phyloP scores from a whole-genome alignment of 2,888 invertebrate species.

The Rhyacophila evoluta region DNA sequence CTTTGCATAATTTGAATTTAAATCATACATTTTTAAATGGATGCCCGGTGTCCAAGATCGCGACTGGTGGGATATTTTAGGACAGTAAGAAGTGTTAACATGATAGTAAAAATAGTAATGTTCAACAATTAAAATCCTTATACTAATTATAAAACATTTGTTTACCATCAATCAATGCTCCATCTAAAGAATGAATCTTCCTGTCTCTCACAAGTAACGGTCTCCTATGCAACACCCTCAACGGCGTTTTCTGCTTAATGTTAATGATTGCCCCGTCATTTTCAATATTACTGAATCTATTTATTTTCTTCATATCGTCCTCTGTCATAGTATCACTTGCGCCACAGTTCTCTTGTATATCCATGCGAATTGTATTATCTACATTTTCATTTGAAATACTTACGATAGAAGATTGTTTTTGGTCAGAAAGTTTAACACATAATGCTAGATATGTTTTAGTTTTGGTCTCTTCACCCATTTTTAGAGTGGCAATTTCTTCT shows the following conservation, averaged over 20 bases:
- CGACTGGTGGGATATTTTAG: too few relatives aligned
- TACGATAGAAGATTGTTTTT: neutral
- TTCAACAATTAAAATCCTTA: too few relatives aligned
- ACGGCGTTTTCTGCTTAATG: slow-evolving; percentile 87
- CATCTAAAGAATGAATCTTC: slow-evolving; percentile 71
- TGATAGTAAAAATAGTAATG: too few relatives aligned
- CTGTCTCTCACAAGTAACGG: slow-evolving; percentile 78
- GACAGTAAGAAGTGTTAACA: too few relatives aligned
- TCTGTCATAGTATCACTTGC: slow-evolving; percentile 58
- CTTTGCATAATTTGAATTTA: too few relatives aligned
- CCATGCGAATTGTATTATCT: too few relatives aligned
- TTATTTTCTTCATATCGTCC: slow-evolving; percentile 68
- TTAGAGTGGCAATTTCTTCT: slow-evolving; percentile 77
- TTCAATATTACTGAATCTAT: slow-evolving; percentile 59
- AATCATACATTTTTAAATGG: too few relatives aligned
- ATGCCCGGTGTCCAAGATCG: too few relatives aligned
- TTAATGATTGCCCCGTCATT: slow-evolving; percentile 57
- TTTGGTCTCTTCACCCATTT: slow-evolving; percentile 90
- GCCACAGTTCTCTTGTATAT: neutral
- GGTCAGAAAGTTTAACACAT: slow-evolving; percentile 70
- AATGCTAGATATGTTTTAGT: slow-evolving; percentile 89
- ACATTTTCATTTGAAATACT: neutral
- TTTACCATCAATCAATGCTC: slow-evolving; percentile 62
- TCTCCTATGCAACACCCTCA: slow-evolving; percentile 89
- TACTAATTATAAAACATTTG: too few relatives aligned